Base-by-base conservation (phyloP, 2,113 vertebrate species). In the Leuciscus idus region DNA sequence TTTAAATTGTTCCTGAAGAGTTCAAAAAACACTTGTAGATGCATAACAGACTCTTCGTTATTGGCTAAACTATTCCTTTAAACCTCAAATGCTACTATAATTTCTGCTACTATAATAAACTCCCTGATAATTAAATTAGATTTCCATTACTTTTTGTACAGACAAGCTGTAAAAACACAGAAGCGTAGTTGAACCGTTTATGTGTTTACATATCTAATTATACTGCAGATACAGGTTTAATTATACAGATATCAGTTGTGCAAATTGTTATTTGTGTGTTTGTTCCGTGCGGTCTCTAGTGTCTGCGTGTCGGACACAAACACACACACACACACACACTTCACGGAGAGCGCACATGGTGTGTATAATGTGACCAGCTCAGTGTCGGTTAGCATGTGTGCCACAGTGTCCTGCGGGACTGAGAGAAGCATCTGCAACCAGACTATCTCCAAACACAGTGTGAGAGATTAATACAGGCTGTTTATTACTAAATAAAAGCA, bases 361-460 rank as follows among this genome's bases (percentile, higher is more conserved):
- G 94, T 93, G 93, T 92, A 90, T 95, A 94, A 94, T 94, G 92
- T 92, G 93, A 94, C 94, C 93, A 91, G 94, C 90, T 52, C 66
- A 84, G 74, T 36, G 87, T 90, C 89, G 89, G 90, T 85, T 88
- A 90, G 92, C 93, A 94, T 93, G 92, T 93, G 92, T 90, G 84
- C 64, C 62, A 77, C 85, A 64, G 68, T 84, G 86, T 92, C 93
- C 93, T 93, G 89, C 92, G 94, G 91, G 94, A 93, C 90, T 84
- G 91, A 88, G 92, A 92, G 91, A 87, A 92, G 91, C 94, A 93
- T 94, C 93, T 95, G 94, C 91, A 91, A 87, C 43, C 76, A 59
- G 28, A 73, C 4, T n/a, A 36, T 30, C 66, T 36, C 82, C 83
- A 87, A 83, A 87, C 30, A 84, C 64, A 72, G 28, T 66, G 75